Evolutionary conservation across 2,888 invertebrate genomes (phyloP).

Genomic region (Cyclophora punctaria): DNA sequence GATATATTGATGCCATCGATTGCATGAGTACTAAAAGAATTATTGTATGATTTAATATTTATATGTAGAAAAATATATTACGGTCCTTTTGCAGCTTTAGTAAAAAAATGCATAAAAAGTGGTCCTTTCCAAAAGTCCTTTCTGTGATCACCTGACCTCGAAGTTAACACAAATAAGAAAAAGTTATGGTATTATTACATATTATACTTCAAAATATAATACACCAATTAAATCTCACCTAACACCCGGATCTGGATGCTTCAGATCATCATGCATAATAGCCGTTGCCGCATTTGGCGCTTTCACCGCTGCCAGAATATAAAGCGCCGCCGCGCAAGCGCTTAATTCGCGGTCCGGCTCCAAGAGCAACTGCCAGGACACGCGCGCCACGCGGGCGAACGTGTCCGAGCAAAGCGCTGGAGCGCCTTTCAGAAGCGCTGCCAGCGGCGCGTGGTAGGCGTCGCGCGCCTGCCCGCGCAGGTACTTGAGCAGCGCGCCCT

Average conservation of each 20-base stretch:
- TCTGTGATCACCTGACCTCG: no score
- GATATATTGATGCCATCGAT: no score
- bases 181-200: no score
- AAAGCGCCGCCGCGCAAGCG: conserved; percentile 89
- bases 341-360: conserved; percentile 93
- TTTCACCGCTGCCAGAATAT: conserved; percentile 94
- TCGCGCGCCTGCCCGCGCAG: conserved; percentile 80
- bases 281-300: conserved; percentile 92
- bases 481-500: conserved; percentile 60
- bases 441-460: conserved; percentile 92
- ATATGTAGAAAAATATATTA: no score
- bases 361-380: conserved; percentile 95
- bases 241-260: conserved; percentile 86
- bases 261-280: conserved; percentile 91
- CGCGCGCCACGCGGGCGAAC: conserved; percentile 90
- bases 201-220: no score
- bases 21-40: no score
- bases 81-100: no score
- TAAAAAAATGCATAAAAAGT: no score
- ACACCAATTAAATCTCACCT: conserved; percentile 72
- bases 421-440: conserved; percentile 91
- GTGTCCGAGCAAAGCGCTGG: conserved; percentile 91
- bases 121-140: no score
- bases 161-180: no score
- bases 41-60: no score